These are phyloP conservation scores for Raja brachyura DNA, from an alignment of 2,113 vertebrate species.

Conservation along the genomic window DNA sequence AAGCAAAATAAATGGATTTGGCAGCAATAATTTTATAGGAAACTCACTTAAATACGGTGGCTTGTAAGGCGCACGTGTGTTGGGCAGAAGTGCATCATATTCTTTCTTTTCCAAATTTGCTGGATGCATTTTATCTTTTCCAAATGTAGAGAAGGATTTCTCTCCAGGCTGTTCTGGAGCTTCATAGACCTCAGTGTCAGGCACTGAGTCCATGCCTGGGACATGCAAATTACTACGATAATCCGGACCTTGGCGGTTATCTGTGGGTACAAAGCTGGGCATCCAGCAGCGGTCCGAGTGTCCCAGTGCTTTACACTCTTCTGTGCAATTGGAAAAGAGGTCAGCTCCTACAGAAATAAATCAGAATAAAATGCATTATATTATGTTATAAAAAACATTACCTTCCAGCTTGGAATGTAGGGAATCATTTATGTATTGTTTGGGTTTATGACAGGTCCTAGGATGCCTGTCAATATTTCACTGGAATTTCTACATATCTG, in stretches of 20 bases:
- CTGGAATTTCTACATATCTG: neutral
- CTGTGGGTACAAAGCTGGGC: conserved; percentile 88
- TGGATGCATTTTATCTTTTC: conserved; percentile 91
- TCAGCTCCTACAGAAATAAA: conserved; percentile 71
- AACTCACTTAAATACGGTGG: conserved; percentile 95
- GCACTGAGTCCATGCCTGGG: conserved; percentile 96
- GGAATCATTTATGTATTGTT: neutral
- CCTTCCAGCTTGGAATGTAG: neutral
- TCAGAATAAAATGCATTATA: conserved; percentile 41
- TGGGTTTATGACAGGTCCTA: neutral
- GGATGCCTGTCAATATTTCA: neutral
- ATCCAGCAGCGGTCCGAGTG: conserved; percentile 99
- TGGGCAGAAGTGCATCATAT: conserved; percentile 86
- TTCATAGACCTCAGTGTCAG: conserved; percentile 95
- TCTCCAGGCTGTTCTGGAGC: conserved; percentile 74
- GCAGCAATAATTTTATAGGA: conserved; percentile 38
- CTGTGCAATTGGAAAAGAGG: conserved; percentile 97
- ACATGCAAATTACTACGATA: conserved; percentile 98
- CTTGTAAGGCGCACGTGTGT: conserved; percentile 87
- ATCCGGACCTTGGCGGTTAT: conserved; percentile 88
- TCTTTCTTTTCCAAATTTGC: conserved; percentile 86
- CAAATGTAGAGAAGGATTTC: conserved; percentile 92
- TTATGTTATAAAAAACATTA: neutral
- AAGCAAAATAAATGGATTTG: neutral
- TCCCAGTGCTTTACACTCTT: conserved; percentile 96